Evolutionary conservation across 1,140 invertebrate genomes (phyloP), one percentile per base, ranked within the genome.

Genomic region (Drosophila littoralis): DNA sequence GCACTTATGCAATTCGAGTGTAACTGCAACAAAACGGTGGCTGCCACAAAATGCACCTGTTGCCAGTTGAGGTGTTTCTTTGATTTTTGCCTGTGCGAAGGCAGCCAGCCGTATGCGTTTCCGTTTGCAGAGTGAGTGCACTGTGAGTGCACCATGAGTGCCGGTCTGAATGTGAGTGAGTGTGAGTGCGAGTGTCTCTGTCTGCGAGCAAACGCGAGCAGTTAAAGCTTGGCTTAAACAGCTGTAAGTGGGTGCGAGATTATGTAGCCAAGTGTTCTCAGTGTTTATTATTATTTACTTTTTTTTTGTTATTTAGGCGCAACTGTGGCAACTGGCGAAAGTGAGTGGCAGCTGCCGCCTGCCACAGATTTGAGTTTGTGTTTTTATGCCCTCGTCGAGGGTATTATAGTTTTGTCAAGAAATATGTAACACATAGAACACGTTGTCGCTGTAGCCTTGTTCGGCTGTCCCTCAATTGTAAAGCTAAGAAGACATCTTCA

Each of bases 241-340:
- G 36, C 32, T 55, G 51, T 35, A 35, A 64, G 66, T 69, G 65
- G 65, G 38, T 69, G 35, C 60, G 38, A 68, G 57, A 76, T 88
- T 88, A 88, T 77, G 76, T 86, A 65, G 79, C 63, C 58, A 73
- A 86, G 81, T 69, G 82, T 85, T 85, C 83, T 88, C 74, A 68
- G 40, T 17, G 45, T 59, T 46, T 33, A 35, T 35, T 59, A 17
- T 7, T 35, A 33, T 51, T 33, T 46, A 58, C n/a, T 15, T 42
- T 45, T 59, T 10, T 32, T 13, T 35, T 6, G 7, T 45, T 59
- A 28, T 43, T 59, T 17, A 12, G 13, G 22, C 22, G 22, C 22
- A 59, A 60, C 40, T 22, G 35, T 57, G 40, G 45, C 42, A 45
- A 8, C 35, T 28, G 65, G 80, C 76, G 81, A 83, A 83, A 83